Percentiles rank a stretch among this genome's conserved stretches.
These are phyloP conservation scores for Eulithis prunata DNA, from an alignment of 2,888 invertebrate genomes.

Conservation along the genomic window DNA sequence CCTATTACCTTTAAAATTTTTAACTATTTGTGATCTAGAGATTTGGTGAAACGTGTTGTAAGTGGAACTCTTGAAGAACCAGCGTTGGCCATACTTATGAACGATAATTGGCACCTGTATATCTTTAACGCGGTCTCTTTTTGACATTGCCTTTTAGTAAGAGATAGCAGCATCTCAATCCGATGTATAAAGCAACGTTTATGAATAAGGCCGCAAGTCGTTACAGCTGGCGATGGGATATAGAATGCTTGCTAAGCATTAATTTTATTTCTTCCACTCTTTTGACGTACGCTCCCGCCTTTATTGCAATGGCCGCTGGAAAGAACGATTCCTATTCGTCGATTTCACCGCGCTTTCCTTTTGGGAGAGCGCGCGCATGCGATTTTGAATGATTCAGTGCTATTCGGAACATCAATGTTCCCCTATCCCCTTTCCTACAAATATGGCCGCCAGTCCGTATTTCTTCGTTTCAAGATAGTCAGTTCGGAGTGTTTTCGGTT, in stretches of 20 bases:
- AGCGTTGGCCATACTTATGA: too few species aligned
- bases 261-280: slow-evolving; percentile 50
- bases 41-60: too few species aligned
- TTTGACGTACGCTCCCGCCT: slow-evolving; percentile 61
- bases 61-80: too few species aligned
- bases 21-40: too few species aligned
- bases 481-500: neutral
- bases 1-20: too few species aligned
- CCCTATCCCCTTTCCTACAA: slow-evolving; percentile 4
- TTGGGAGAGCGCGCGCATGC: slow-evolving; percentile 54
- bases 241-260: slow-evolving; percentile 36
- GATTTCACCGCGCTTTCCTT: slow-evolving; percentile 57
- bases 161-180: too few species aligned
- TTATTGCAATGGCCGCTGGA: slow-evolving; percentile 64
- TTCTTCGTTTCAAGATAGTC: neutral
- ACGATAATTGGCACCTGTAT: too few species aligned
- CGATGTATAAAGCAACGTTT: too few species aligned
- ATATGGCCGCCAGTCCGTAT: slow-evolving; percentile 4
- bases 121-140: too few species aligned
- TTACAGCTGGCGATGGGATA: too few species aligned
- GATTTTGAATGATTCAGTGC: slow-evolving; percentile 48
- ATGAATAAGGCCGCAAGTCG: too few species aligned
- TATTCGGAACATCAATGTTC: slow-evolving; percentile 5
- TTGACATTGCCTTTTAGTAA: too few species aligned
- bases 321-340: slow-evolving; percentile 62